These are phyloP conservation scores for Tinamus major DNA, from an alignment of 2,797 vertebrate species.

Conservation along the genomic window DNA sequence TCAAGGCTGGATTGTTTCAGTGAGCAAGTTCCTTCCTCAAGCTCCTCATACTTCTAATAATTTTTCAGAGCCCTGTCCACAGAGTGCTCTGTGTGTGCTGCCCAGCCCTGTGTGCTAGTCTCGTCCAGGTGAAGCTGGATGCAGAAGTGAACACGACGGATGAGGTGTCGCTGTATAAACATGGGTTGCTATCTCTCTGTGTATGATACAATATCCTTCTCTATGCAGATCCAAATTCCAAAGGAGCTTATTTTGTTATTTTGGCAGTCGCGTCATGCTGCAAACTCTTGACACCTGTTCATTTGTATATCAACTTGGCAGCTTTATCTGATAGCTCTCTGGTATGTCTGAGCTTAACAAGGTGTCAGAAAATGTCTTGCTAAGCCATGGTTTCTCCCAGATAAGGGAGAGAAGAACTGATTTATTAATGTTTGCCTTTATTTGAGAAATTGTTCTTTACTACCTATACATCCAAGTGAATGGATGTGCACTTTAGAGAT, in stretches of 20 bases:
- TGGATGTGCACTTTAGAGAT: neutral
- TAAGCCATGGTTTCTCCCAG: neutral
- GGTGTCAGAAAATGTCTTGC: neutral
- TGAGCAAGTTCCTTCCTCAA: neutral
- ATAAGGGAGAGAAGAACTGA: neutral
- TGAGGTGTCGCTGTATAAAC: neutral
- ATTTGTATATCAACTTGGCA: neutral
- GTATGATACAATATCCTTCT: neutral
- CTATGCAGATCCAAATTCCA: neutral
- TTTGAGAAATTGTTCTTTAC: neutral
- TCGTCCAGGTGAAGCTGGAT: neutral
- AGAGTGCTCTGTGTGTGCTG: neutral
- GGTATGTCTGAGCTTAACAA: neutral
- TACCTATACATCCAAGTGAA: neutral
- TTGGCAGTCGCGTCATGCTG: neutral
- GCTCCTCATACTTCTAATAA: neutral
- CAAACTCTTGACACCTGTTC: neutral
- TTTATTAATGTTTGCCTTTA: conserved; percentile 1
- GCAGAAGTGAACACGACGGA: neutral
- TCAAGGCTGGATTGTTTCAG: neutral
- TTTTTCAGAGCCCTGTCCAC: neutral
- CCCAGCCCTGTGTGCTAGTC: neutral
- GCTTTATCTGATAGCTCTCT: neutral
- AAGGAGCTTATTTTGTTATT: neutral
- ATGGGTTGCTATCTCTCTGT: rapidly evolving